A percentile compares a stretch with the other conserved stretches of the same genome.
These are phyloP conservation scores for Lacerta viridis DNA, from an alignment of 2,797 vertebrate species.

Conservation along the genomic window DNA sequence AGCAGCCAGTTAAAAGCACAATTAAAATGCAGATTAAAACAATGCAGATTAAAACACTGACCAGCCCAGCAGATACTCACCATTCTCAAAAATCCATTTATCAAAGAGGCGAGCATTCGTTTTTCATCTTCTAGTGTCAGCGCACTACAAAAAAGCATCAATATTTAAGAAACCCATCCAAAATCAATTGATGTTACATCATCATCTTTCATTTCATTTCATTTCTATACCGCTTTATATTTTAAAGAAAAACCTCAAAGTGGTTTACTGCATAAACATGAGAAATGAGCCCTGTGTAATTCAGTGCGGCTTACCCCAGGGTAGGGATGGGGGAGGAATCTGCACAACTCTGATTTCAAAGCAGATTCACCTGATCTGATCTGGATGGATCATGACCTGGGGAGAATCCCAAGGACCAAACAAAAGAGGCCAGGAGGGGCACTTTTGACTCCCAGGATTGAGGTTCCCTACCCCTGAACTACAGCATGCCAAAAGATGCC, in stretches of 20 bases:
- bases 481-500: neutral
- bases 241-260: too few species aligned
- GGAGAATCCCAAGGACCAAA: too few species aligned
- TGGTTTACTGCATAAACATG: too few species aligned
- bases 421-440: too few species aligned
- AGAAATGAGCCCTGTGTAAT: neutral
- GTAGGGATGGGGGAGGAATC: too few species aligned
- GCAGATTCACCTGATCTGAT: too few species aligned
- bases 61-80: constrained; percentile 80
- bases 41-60: neutral
- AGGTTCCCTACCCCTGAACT: neutral
- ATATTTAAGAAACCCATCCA: neutral
- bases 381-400: too few species aligned
- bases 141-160: constrained; percentile 83
- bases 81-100: constrained; percentile 96
- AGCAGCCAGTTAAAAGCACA: neutral
- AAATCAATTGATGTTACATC: too few species aligned
- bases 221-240: too few species aligned
- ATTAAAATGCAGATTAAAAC: neutral
- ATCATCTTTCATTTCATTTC: too few species aligned
- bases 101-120: constrained; percentile 88
- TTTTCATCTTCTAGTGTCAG: constrained; percentile 97
- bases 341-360: too few species aligned
- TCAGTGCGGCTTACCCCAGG: neutral
- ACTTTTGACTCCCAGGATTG: too few species aligned